Evolutionary conservation across 2,113 vertebrate species (phyloP).

Genomic region (Anser brachyrhynchus): DNA sequence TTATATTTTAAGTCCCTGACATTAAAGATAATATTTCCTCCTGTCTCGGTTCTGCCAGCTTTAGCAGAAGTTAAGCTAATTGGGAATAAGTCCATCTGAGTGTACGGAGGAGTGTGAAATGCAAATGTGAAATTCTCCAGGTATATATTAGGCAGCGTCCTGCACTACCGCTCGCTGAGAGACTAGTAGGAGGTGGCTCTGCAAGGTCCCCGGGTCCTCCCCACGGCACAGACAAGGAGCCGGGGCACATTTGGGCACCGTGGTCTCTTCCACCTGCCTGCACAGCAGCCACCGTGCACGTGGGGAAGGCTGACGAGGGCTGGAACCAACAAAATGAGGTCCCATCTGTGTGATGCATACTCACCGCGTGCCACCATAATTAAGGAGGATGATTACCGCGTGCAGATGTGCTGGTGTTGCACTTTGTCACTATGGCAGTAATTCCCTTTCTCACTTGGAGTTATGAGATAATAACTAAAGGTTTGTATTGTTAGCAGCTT

Average conservation of each 20-base stretch:
- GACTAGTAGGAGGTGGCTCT: neutral
- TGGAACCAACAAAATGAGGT: neutral
- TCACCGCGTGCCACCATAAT: neutral
- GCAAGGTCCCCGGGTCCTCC: fast-evolving
- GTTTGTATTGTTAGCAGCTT: slow-evolving; percentile 29
- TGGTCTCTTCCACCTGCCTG: fast-evolving
- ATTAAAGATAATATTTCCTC: slow-evolving; percentile 21
- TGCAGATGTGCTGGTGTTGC: slow-evolving; percentile 11
- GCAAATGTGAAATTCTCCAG: neutral
- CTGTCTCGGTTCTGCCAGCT: neutral
- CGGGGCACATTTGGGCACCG: fast-evolving
- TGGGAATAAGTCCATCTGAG: neutral
- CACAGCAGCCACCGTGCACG: fast-evolving
- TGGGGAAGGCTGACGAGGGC: neutral
- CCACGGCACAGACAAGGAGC: fast-evolving
- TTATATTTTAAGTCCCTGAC: slow-evolving; percentile 40
- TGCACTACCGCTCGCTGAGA: neutral
- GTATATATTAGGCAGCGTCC: neutral
- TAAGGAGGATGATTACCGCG: neutral
- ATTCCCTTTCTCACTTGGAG: slow-evolving; percentile 16
- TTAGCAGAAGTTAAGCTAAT: slow-evolving; percentile 22
- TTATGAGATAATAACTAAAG: slow-evolving; percentile 55
- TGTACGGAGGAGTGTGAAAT: neutral
- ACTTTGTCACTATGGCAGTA: slow-evolving; percentile 6
- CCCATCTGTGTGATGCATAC: fast-evolving